Percentiles rank a stretch among this genome's conserved stretches.
phyloP scores from a whole-genome alignment of 2,888 invertebrate genomes.

The Terebella lapidaria region DNA sequence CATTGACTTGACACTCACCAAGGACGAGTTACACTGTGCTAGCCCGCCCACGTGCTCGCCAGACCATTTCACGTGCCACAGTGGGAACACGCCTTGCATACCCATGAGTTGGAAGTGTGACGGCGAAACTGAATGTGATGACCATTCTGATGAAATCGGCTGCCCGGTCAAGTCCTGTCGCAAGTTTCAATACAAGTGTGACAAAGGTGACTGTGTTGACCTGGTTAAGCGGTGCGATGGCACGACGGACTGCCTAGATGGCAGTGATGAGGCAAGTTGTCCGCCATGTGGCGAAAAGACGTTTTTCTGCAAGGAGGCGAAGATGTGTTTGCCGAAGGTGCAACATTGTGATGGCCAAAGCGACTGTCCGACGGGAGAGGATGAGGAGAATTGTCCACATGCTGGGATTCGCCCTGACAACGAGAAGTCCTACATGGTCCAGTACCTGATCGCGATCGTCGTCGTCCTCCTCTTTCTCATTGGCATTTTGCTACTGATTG shows the following conservation, averaged over 20 bases:
- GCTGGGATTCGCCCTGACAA: conserved; percentile 20
- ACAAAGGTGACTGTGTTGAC: conserved; percentile 76
- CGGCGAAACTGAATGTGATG: conserved; percentile 62
- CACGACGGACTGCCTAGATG: conserved; percentile 1
- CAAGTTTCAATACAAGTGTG: conserved; percentile 7
- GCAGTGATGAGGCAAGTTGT: not conserved
- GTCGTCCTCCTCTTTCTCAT: conserved; percentile 59
- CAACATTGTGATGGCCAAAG: conserved; percentile 37
- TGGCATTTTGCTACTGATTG: conserved; percentile 50
- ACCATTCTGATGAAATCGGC: conserved; percentile 47
- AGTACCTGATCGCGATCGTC: conserved; percentile 50
- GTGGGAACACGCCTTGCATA: conserved; percentile 81
- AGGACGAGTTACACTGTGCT: conserved; percentile 61
- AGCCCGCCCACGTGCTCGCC: conserved; percentile 46
- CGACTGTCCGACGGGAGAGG: conserved; percentile 42
- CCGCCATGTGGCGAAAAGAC: not conserved
- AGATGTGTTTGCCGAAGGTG: not conserved
- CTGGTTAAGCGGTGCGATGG: conserved; percentile 61
- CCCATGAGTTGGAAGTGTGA: conserved; percentile 95
- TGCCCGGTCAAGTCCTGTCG: conserved; percentile 43
- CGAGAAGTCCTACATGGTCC: conserved; percentile 30
- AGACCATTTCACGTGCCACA: conserved; percentile 82
- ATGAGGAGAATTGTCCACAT: conserved; percentile 39
- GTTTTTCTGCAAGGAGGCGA: conserved; percentile 12
- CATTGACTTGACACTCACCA: conserved; percentile 61